phyloP scores from a whole-genome alignment of 2,113 vertebrate genomes.

The Corythornis madagascariensis region DNA sequence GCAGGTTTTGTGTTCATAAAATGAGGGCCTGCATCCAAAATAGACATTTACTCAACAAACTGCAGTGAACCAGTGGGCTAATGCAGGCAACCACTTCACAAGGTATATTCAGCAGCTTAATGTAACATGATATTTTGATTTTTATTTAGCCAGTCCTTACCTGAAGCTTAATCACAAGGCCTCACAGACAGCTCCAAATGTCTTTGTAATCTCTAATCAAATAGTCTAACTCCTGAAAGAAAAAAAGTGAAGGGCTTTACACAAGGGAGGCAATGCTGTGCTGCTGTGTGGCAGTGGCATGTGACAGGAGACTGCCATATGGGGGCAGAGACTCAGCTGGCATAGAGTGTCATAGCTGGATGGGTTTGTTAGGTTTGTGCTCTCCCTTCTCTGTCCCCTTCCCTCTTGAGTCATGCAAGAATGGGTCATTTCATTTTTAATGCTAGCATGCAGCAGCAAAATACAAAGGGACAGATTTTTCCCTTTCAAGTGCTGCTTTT shows the following conservation, averaged over 20 bases:
- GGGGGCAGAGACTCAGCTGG: neutral
- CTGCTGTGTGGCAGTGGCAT: neutral
- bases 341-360: neutral
- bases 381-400: neutral
- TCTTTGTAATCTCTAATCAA: neutral
- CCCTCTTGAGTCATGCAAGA: neutral
- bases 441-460: neutral
- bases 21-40: neutral
- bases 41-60: neutral
- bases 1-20: neutral
- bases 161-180: neutral
- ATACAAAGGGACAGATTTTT: slow-evolving; percentile 39
- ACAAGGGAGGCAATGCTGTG: neutral
- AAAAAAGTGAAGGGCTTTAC: neutral
- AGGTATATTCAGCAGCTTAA: neutral
- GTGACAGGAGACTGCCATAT: neutral
- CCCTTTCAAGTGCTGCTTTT: slow-evolving; percentile 46
- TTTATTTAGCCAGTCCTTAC: neutral
- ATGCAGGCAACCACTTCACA: neutral
- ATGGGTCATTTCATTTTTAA: slow-evolving; percentile 36
- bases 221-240: neutral
- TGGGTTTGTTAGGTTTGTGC: neutral
- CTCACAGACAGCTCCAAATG: neutral
- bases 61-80: neutral
- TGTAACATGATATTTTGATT: neutral